Conservation (phyloP, 2,888 invertebrate species). For the Nebria brevicollis region DNA sequence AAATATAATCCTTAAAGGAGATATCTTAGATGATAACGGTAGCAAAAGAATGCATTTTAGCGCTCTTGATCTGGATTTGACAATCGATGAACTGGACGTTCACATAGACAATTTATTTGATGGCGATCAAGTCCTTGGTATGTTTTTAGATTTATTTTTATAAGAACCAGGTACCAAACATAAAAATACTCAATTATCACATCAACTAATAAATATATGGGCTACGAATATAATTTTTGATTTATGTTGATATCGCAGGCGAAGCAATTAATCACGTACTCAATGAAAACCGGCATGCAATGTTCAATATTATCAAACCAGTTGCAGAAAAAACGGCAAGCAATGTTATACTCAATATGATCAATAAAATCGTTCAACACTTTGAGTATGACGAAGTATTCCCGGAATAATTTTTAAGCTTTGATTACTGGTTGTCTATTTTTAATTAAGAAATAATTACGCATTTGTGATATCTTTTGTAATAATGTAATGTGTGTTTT, state of each 20-base stretch:
- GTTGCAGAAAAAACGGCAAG: slow-evolving; percentile 68
- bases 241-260: slow-evolving; percentile 56
- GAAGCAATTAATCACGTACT: slow-evolving; percentile 69
- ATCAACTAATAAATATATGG: no score
- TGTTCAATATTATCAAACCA: slow-evolving; percentile 68
- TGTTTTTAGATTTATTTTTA: slow-evolving; percentile 47
- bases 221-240: background rate
- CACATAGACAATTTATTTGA: slow-evolving; percentile 70
- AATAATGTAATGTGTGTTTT: no score
- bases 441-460: background rate
- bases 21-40: slow-evolving; percentile 47
- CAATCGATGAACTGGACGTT: slow-evolving; percentile 68
- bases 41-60: slow-evolving; percentile 51
- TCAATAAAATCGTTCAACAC: slow-evolving; percentile 68
- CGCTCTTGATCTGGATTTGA: slow-evolving; percentile 64
- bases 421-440: background rate
- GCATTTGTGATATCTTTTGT: no score
- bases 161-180: background rate
- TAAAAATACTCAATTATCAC: no score
- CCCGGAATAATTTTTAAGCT: slow-evolving; percentile 56
- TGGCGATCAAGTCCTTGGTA: slow-evolving; percentile 70
- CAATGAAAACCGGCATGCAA: slow-evolving; percentile 70
- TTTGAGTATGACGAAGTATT: slow-evolving; percentile 68
- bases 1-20: slow-evolving; percentile 49
- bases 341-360: slow-evolving; percentile 65